phyloP scores from a whole-genome alignment of 2,113 vertebrate genomes.

The Charina bottae region DNA sequence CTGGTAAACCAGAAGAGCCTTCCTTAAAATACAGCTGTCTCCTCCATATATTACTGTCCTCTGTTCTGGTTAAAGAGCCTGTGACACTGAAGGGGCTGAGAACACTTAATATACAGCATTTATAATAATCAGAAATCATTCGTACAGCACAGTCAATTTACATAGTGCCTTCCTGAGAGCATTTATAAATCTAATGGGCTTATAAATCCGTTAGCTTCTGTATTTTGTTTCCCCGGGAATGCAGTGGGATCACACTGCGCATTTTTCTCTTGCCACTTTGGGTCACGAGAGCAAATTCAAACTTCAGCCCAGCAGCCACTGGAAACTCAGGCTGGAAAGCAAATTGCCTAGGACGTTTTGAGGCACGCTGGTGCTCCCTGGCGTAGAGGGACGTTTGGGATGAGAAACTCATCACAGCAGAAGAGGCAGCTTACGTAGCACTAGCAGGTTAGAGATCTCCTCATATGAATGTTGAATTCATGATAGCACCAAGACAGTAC shows the following conservation, averaged over 20 bases:
- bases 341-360: background rate
- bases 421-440: too few relatives aligned
- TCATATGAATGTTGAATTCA: background rate
- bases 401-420: background rate
- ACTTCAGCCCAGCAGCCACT: slow-evolving; percentile 1
- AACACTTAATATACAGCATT: slow-evolving; percentile 69
- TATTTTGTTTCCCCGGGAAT: slow-evolving; percentile 59
- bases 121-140: slow-evolving; percentile 74
- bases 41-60: slow-evolving; percentile 61
- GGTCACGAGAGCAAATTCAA: slow-evolving; percentile 8
- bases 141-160: slow-evolving; percentile 72
- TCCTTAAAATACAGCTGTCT: slow-evolving; percentile 68
- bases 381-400: too few relatives aligned
- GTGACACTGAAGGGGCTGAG: slow-evolving; percentile 59
- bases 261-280: background rate
- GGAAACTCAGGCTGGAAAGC: slow-evolving; percentile 3
- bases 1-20: slow-evolving; percentile 55
- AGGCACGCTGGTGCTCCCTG: background rate
- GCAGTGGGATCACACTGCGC: slow-evolving; percentile 48
- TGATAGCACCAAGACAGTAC: background rate
- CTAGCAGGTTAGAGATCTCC: too few relatives aligned
- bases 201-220: slow-evolving; percentile 69
- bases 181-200: slow-evolving; percentile 70
- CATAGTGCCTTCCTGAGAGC: slow-evolving; percentile 65
- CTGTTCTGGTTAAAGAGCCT: slow-evolving; percentile 68